Evolutionary conservation across 2,797 vertebrate species (phyloP).

Genomic region (Danio jaintianensis): DNA sequence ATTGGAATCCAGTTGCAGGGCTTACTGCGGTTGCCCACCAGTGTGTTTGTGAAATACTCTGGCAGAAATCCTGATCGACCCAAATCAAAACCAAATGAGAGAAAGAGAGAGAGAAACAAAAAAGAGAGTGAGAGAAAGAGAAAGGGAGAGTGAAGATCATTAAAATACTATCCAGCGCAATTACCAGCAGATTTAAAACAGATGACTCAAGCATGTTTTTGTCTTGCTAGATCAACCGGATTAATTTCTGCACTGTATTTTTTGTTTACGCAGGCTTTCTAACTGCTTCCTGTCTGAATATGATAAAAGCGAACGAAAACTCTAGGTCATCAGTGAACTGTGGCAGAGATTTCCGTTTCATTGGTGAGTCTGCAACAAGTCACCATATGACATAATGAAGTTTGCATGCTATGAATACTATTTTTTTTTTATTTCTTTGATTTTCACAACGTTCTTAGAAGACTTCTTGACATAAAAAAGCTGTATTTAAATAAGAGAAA

Average conservation of each 20-base stretch:
- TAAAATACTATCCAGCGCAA: conserved; percentile 63
- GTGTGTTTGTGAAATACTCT: conserved; percentile 62
- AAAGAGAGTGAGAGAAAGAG: conserved; percentile 32
- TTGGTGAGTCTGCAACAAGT: neutral
- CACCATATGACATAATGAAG: neutral
- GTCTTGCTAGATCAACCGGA: conserved; percentile 40
- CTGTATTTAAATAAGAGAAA: neutral
- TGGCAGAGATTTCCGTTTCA: neutral
- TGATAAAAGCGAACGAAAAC: conserved; percentile 18
- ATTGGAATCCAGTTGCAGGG: conserved; percentile 60
- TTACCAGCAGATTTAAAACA: conserved; percentile 64
- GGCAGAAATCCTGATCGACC: conserved; percentile 62
- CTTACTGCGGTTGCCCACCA: conserved; percentile 50
- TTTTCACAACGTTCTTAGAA: neutral
- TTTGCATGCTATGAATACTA: neutral
- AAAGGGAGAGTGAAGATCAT: conserved; percentile 57
- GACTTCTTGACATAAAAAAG: neutral
- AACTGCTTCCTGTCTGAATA: conserved; percentile 17
- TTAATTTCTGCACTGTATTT: conserved; percentile 17
- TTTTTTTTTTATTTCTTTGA: neutral
- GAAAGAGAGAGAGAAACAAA: conserved; percentile 29
- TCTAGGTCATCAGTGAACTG: conserved; percentile 17
- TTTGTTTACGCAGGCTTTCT: conserved; percentile 26
- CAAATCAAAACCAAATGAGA: conserved; percentile 62
- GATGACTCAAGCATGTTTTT: conserved; percentile 62